phyloP scores from a whole-genome alignment of 2,797 vertebrate species.

The Pantherophis vulpinus region DNA sequence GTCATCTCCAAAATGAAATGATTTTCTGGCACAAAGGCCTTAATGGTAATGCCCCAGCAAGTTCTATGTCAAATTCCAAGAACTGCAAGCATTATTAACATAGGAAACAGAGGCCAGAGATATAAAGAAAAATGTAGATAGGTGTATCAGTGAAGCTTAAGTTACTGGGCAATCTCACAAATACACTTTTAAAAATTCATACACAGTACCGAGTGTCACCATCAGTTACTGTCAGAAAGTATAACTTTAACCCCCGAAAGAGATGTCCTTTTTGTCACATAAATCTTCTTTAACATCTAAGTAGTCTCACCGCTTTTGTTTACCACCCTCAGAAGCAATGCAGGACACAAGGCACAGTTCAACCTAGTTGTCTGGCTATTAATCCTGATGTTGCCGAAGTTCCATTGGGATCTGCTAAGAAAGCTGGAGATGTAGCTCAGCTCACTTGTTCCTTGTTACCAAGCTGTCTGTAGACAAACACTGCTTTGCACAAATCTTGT shows the following conservation, averaged over 20 bases:
- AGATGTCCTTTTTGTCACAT: background rate
- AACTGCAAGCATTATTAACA: background rate
- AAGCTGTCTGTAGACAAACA: background rate
- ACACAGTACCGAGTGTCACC: background rate
- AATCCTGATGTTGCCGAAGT: background rate
- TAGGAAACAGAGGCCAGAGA: background rate
- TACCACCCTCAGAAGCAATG: constrained; percentile 1
- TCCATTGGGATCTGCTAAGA: background rate
- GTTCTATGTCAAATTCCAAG: constrained; percentile 1
- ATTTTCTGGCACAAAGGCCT: background rate
- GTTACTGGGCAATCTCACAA: constrained; percentile 34
- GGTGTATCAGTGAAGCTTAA: constrained; percentile 26
- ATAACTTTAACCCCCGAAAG: constrained; percentile 1
- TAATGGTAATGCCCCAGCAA: background rate
- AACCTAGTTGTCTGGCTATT: constrained; percentile 20
- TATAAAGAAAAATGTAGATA: constrained; percentile 4
- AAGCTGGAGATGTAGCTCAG: background rate
- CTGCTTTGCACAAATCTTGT: background rate
- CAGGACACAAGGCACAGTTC: constrained; percentile 21
- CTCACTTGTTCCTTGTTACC: background rate
- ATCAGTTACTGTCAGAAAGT: constrained; percentile 13
- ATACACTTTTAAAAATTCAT: constrained; percentile 13
- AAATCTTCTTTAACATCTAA: background rate
- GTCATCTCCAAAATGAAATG: background rate
- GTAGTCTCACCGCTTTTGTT: background rate